Conservation (phyloP, 2,797 vertebrate species). For the Antrozous pallidus region DNA sequence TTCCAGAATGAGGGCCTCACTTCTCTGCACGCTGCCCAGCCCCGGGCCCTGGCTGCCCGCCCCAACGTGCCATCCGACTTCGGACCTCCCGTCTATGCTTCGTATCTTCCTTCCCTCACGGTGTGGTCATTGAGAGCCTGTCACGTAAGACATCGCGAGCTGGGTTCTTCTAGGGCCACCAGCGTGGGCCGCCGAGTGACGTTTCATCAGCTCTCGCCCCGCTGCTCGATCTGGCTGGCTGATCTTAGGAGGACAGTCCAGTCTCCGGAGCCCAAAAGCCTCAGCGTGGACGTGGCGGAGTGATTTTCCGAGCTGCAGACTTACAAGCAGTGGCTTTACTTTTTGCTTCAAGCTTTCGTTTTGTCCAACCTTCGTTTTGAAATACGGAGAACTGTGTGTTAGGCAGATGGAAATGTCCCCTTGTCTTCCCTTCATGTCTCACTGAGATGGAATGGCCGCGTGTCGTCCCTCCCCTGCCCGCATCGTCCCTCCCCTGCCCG, state of each 20-base stretch:
- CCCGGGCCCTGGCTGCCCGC: not conserved
- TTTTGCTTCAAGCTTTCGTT: not conserved
- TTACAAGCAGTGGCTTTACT: not conserved
- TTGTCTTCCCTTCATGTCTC: not conserved
- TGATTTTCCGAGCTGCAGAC: not conserved
- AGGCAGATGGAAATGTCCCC: not conserved
- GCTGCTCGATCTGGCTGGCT: not conserved
- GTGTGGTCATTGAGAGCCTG: not conserved
- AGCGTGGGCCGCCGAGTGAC: no score
- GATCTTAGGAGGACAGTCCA: not conserved
- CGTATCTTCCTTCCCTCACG: not conserved
- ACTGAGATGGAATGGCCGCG: not conserved
- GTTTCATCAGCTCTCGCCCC: not conserved
- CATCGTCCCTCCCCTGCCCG: not conserved
- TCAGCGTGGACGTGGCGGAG: not conserved
- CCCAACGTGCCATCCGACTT: accelerated
- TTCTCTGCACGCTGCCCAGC: not conserved
- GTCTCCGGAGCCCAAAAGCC: not conserved
- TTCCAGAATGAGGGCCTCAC: not conserved
- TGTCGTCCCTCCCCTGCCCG: accelerated
- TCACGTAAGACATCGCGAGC: not conserved
- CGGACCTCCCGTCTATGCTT: not conserved
- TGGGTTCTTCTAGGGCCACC: not conserved
- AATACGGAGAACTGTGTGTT: not conserved
- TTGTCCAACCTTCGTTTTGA: not conserved